Percentiles rank a stretch among this genome's conserved stretches.
These are phyloP conservation scores for Caenorhabditis sulstoni DNA, from an alignment of 2,888 invertebrate genomes.

Conservation along the genomic window DNA sequence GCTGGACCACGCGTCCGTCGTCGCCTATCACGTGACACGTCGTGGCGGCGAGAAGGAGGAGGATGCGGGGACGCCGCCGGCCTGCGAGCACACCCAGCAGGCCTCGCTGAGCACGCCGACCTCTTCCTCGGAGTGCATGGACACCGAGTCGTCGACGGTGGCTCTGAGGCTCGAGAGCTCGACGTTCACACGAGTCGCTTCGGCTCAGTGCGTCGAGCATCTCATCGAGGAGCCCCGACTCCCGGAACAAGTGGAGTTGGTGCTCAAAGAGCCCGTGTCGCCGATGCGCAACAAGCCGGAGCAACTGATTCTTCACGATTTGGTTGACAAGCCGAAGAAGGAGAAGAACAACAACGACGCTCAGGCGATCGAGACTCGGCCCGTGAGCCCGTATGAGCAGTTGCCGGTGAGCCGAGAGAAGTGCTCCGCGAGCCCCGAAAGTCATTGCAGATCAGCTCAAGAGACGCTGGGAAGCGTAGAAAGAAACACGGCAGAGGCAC, in stretches of 20 bases:
- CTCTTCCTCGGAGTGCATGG: slow-evolving; percentile 47
- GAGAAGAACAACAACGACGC: slow-evolving; percentile 56
- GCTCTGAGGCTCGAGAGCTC: slow-evolving; percentile 36
- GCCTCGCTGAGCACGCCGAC: slow-evolving; percentile 12
- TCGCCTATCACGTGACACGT: slow-evolving; percentile 86
- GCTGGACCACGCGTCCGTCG: slow-evolving; percentile 89
- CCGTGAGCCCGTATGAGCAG: slow-evolving; percentile 74
- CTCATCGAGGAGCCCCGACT: slow-evolving; percentile 23
- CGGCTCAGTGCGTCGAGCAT: slow-evolving; percentile 44
- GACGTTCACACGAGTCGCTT: slow-evolving; percentile 33
- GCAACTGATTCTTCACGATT: slow-evolving; percentile 34
- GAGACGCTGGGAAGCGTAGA: slow-evolving; percentile 48
- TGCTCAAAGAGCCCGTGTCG: slow-evolving; percentile 30
- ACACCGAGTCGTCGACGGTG: slow-evolving; percentile 31
- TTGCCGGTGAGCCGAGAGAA: slow-evolving; percentile 62
- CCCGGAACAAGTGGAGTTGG: slow-evolving; percentile 17
- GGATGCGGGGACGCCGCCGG: slow-evolving; percentile 27
- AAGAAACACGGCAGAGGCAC: slow-evolving; percentile 77
- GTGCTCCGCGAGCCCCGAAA: not conserved
- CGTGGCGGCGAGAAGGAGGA: slow-evolving; percentile 28
- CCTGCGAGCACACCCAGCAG: not conserved
- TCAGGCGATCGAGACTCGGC: slow-evolving; percentile 38
- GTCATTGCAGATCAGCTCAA: slow-evolving; percentile 35
- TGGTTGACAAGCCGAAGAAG: slow-evolving; percentile 54
- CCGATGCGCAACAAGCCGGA: slow-evolving; percentile 55